Conservation (phyloP, 2,888 invertebrate species). For the Drosophila villosipedis region DNA sequence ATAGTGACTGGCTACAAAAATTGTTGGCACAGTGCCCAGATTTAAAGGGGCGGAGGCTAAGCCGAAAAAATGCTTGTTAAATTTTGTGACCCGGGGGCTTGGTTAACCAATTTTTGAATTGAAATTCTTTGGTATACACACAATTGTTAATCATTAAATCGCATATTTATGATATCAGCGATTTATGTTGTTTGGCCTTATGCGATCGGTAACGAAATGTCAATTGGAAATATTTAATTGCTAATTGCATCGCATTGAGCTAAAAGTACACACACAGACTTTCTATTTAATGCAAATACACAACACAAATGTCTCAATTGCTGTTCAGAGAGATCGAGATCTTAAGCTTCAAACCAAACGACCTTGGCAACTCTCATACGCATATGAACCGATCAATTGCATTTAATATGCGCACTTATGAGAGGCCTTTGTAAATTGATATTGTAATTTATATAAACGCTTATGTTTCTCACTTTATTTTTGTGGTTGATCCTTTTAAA, state of each 20-base stretch:
- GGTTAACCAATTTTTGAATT: constrained; percentile 65
- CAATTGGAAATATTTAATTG: constrained; percentile 66
- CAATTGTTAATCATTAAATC: constrained; percentile 70
- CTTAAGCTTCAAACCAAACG: constrained; percentile 61
- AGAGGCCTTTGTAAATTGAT: constrained; percentile 13
- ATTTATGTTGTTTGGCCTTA: constrained; percentile 30
- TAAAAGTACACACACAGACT: constrained; percentile 52
- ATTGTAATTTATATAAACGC: not conserved
- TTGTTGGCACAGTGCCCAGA: constrained; percentile 34
- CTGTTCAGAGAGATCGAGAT: constrained; percentile 35
- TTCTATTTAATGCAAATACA: constrained; percentile 74
- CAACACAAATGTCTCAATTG: constrained; percentile 43
- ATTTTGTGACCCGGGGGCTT: constrained; percentile 69
- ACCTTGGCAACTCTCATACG: constrained; percentile 55
- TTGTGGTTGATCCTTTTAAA: constrained; percentile 34
- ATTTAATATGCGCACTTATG: constrained; percentile 25
- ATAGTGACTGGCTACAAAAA: constrained; percentile 26
- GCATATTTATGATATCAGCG: constrained; percentile 54
- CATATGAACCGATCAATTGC: constrained; percentile 24
- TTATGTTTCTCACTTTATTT: constrained; percentile 4
- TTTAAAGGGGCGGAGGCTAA: constrained; percentile 48
- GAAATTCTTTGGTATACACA: constrained; percentile 61
- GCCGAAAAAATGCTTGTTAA: constrained; percentile 61
- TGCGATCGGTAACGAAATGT: constrained; percentile 56
- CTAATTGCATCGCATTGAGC: constrained; percentile 62